Base-by-base conservation (phyloP, 2,113 vertebrate genomes). In the Puffinus mauretanicus region DNA sequence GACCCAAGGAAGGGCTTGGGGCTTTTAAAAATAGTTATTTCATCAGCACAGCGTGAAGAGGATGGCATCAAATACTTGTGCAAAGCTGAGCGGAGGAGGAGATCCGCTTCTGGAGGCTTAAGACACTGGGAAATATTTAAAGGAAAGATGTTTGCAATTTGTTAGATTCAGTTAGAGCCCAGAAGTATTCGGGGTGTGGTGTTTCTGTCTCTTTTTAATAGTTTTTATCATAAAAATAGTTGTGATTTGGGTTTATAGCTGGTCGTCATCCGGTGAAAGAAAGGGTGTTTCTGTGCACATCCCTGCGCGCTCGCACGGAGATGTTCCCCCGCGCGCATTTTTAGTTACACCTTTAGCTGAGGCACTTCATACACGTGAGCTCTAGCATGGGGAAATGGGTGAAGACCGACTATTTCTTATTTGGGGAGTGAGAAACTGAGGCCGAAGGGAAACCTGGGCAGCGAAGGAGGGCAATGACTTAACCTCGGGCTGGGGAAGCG, bases 81-180 rank as follows among this genome's bases (percentile, higher is more conserved):
- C 17, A 94, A 96, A 72, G 30, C 49, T n/a, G 64, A 85, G 65
- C 9, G 9, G 54, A 65, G n/a, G 60, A 65, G 21, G 40, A 85
- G n/a, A 79, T 60, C 72, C 8, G 4, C 64, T 87, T 69, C 69
- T 86, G 89, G 87, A 95, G 67, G 72, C 54, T 51, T 87, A 71
- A 90, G 86, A 65, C 88, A 55, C 54, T 47, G 82, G 75, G 83
- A 95, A 86, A 44, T 70, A 51, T 36, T 96, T 79, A 69, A 72
- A 20, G 15, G n/a, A 86, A 86, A 92, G 25, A 64, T 32, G 12
- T 65, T 83, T 82, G 46, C 13, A 54, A 42, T 64, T 78, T 40
- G 9, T 57, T 60, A 47, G 18, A 26, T 77, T 72, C n/a, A 62
- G 44, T 55, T 18, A 21, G 55, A 78, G 24, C n/a, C 29, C 72